These are phyloP conservation scores for Acanthochromis polyacanthus DNA, from an alignment of 2,113 vertebrate species.

Conservation along the genomic window DNA sequence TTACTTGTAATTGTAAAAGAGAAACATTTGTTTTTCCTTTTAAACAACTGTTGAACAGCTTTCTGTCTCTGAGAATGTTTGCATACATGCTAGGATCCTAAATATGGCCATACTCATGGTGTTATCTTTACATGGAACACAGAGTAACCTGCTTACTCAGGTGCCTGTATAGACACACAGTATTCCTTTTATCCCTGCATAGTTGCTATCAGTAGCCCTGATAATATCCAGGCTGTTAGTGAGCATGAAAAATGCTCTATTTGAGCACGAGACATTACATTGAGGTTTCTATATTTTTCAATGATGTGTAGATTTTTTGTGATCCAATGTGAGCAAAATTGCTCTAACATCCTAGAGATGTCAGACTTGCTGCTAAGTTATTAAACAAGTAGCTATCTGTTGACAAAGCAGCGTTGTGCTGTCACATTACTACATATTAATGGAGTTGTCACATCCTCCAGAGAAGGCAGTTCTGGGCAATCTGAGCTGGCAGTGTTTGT, in stretches of 20 bases:
- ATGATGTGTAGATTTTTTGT: too few species aligned
- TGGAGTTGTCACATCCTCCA: neutral
- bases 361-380: neutral
- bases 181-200: too few species aligned
- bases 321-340: too few species aligned
- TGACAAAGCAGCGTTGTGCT: neutral
- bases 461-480: neutral
- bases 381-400: neutral
- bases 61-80: neutral
- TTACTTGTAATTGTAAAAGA: neutral
- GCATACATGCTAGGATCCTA: neutral
- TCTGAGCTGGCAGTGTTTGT: slow-evolving; percentile 19
- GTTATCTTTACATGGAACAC: neutral
- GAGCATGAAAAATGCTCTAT: too few species aligned
- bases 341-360: neutral
- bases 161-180: neutral
- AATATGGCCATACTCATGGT: neutral
- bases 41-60: neutral
- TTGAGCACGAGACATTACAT: too few species aligned
- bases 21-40: neutral
- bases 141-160: neutral
- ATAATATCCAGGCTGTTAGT: too few species aligned
- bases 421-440: slow-evolving; percentile 13
- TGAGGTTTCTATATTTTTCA: too few species aligned
- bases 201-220: too few species aligned